Percentiles rank a stretch among this genome's conserved stretches.
These are phyloP conservation scores for Protaetia brevitarsis DNA, from an alignment of 1,140 invertebrate genomes.

Conservation along the genomic window DNA sequence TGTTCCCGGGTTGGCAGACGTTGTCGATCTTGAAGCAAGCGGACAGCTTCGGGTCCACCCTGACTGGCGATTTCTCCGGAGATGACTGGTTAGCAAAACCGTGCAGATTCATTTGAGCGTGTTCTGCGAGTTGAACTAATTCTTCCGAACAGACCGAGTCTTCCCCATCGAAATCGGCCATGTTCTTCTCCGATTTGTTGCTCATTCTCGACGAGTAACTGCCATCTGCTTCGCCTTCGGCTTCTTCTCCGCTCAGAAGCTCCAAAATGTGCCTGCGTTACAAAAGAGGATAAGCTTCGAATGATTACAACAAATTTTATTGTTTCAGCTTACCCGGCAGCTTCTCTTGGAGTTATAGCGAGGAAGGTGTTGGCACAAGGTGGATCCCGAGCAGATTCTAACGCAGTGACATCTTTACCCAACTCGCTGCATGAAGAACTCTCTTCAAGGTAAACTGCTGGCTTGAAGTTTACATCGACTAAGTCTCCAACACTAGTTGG, in stretches of 20 bases:
- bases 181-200: constrained; percentile 91
- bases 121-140: constrained; percentile 71
- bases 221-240: constrained; percentile 52
- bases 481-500: constrained; percentile 38
- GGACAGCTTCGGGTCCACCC: constrained; percentile 46
- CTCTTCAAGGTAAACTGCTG: constrained; percentile 44
- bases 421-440: constrained; percentile 49
- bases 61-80: constrained; percentile 43
- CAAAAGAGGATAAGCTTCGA: not conserved
- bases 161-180: constrained; percentile 92
- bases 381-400: constrained; percentile 34
- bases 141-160: constrained; percentile 87
- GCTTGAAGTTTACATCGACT: constrained; percentile 39
- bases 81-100: constrained; percentile 50
- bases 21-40: constrained; percentile 68
- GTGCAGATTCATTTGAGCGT: constrained; percentile 48
- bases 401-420: constrained; percentile 42
- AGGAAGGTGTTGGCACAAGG: constrained; percentile 39
- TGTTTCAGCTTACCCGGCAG: constrained; percentile 28
- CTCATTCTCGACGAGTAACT: constrained; percentile 85
- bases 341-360: constrained; percentile 36
- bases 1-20: constrained; percentile 85
- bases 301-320: not conserved
- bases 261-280: constrained; percentile 58
- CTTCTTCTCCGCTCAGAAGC: constrained; percentile 64